Base-by-base conservation (phyloP, 2,888 invertebrate species). In the Lepidonotus clava region DNA sequence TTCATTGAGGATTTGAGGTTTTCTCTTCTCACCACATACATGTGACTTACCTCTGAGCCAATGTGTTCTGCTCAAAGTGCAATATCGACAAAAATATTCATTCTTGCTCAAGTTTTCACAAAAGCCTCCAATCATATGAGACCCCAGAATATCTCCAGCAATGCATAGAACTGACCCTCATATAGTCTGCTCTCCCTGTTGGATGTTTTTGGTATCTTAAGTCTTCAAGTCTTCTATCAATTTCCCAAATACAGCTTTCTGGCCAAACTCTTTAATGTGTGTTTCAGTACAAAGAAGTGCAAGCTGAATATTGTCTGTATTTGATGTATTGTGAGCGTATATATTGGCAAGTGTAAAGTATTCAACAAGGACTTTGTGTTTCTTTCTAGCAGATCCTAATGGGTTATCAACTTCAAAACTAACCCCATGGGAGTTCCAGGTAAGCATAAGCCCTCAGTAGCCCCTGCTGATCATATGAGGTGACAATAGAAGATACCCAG, bases 391-490 rank as follows among this genome's bases (percentile, higher is more conserved):
- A 28, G 83, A 77, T n/a, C 88, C 88, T 21, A 88, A 40, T 14
- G 88, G 88, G 67, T 88, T 86, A 6, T 36, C 76, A 36, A 88
- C 76, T 84, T 88, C 88, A 88, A 88, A 88, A 66, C 71, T n/a
- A 86, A 87, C 88, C 40, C n/a, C n/a, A n/a, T n/a, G n/a, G n/a
- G n/a, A n/a, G n/a, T n/a, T n/a, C n/a, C n/a, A n/a, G n/a, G n/a
- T n/a, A n/a, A n/a, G n/a, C n/a, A n/a, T n/a, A n/a, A n/a, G n/a
- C n/a, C n/a, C n/a, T n/a, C n/a, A n/a, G n/a, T n/a, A n/a, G n/a
- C n/a, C n/a, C n/a, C n/a, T n/a, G n/a, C n/a, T n/a, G n/a, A n/a
- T n/a, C n/a, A n/a, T n/a, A n/a, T n/a, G n/a, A n/a, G n/a, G n/a
- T n/a, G n/a, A n/a, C n/a, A n/a, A n/a, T n/a, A n/a, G n/a, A n/a